Evolutionary conservation across 2,797 vertebrate species (phyloP).

Genomic region (Eulemur albifrons): DNA sequence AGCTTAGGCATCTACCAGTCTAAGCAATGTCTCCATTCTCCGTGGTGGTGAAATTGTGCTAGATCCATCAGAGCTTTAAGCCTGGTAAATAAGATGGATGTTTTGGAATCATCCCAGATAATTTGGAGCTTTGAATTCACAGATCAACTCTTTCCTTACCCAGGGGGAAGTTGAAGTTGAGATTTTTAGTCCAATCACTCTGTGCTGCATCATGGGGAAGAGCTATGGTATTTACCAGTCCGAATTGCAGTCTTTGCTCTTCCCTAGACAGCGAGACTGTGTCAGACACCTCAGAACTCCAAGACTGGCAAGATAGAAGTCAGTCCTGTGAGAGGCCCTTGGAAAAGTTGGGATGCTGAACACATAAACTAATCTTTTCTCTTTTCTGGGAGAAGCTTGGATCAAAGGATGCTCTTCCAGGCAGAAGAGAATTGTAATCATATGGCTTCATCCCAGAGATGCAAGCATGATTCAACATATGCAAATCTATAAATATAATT

Average conservation of each 20-base stretch:
- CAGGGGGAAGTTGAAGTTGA: not conserved
- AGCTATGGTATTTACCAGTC: no score
- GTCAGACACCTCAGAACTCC: no score
- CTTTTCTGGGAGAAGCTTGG: not conserved
- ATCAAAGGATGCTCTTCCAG: not conserved
- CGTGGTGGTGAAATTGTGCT: no score
- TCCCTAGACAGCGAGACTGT: no score
- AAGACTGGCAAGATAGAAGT: no score
- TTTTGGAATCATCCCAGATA: not conserved
- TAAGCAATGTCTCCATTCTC: not conserved
- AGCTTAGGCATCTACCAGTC: not conserved
- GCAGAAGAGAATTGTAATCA: not conserved
- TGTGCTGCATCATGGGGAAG: not conserved
- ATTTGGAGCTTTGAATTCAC: not conserved
- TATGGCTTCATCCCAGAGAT: not conserved
- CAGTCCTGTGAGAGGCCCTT: not conserved
- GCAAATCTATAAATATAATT: no score
- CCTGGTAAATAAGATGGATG: no score
- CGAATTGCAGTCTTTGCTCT: no score
- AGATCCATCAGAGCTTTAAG: no score
- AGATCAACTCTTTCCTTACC: not conserved
- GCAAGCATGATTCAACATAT: no score
- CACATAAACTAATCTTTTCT: not conserved
- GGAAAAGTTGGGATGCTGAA: not conserved
- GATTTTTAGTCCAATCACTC: not conserved